These are phyloP conservation scores for Grus americana DNA, from an alignment of 2,113 vertebrate species.

Conservation along the genomic window DNA sequence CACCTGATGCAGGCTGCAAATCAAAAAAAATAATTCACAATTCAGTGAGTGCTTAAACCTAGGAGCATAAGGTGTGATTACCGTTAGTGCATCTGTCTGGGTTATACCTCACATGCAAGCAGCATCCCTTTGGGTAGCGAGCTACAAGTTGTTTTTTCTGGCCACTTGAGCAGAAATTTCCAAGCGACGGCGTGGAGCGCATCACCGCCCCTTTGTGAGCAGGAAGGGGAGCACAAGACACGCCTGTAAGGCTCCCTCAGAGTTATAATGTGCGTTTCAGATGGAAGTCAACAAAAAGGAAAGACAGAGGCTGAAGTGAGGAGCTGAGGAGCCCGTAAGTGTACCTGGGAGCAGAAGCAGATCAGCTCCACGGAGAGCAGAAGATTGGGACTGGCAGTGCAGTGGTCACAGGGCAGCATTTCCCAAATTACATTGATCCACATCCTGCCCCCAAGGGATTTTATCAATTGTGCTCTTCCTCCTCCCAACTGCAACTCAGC, in stretches of 20 bases:
- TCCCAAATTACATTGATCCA: background rate
- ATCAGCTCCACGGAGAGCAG: background rate
- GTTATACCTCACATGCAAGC: background rate
- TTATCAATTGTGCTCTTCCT: background rate
- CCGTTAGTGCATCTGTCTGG: background rate
- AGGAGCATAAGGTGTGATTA: background rate
- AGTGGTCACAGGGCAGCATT: background rate
- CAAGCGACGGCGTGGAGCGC: background rate
- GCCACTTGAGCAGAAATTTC: background rate
- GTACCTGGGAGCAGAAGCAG: background rate
- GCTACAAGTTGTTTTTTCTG: background rate
- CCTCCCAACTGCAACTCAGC: background rate
- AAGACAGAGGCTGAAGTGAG: background rate
- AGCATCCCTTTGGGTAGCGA: background rate
- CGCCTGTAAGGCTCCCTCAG: background rate
- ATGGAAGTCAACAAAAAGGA: background rate
- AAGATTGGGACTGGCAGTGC: background rate
- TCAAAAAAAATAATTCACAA: background rate
- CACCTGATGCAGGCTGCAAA: background rate
- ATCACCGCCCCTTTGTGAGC: background rate
- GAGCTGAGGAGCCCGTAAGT: background rate
- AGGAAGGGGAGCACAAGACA: background rate
- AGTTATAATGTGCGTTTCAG: background rate
- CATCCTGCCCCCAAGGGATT: slow-evolving; percentile 18
- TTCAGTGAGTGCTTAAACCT: background rate